Base-by-base conservation (phyloP, 2,113 vertebrate genomes). In the Naja naja region DNA sequence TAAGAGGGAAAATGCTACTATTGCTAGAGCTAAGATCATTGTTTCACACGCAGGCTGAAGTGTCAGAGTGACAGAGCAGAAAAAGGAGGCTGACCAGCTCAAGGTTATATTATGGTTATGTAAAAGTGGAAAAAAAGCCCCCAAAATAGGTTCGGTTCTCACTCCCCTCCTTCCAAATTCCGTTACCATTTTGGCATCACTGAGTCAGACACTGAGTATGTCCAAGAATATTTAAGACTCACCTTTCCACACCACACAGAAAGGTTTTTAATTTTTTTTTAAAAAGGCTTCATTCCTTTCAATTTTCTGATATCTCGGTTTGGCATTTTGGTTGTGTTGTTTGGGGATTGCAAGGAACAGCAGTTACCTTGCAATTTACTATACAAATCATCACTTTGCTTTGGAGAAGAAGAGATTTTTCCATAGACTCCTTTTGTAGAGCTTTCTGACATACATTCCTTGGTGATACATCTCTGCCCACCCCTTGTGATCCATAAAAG, bases 401-500 rank as follows among this genome's bases (percentile, higher is more conserved):
- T 34, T 22, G 3, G 60, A 5, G 8, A 1, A n/a, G 30, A 49
- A 22, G 20, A 34, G 45, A 49, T 69, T 47, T 49, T 34, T 47
- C 52, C 20, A 5, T 39, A 54, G 27, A 47, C 89, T 64, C 30
- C 58, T 49, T 20, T n/a, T n/a, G 27, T 4, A 30, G 60, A 34
- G 30, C 89, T 74, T 74, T 74, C 30, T 74, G 25, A 49, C 58
- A 52, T 47, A 22, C 47, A 52, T 90, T 49, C 89, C 60, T 16
- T 52, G 89, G 30, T 90, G 89, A 90, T 14, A 39, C 53, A 52
- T n/a, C 27, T 55, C 87, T 88, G 30, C 87, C 87, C n/a, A 16
- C 87, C 16, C 87, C 52, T 18, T 20, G 16, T 7, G 94, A 95
- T 89, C 95, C 96, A 97, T 93, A 96, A 92, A 95, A 94, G 92